Conservation (phyloP, 23 tunicate species). For the Ascidia mentula region DNA sequence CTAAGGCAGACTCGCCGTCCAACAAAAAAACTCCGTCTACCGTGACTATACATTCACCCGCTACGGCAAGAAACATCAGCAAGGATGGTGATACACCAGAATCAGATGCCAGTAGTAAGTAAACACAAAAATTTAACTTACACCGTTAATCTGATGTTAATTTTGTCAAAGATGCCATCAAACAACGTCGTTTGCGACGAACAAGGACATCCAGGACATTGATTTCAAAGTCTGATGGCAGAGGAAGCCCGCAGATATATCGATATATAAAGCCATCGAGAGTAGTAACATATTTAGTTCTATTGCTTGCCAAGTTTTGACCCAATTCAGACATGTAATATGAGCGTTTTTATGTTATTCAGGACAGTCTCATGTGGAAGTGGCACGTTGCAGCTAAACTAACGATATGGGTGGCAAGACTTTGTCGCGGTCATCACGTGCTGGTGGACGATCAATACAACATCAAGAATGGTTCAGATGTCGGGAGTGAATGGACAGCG, state of each 20-base stretch:
- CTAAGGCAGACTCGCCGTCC: constrained; percentile 13
- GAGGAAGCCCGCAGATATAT: constrained; percentile 68
- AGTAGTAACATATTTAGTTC: constrained; percentile 34
- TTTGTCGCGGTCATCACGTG: constrained; percentile 50
- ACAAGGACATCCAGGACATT: constrained; percentile 29
- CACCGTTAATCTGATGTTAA: neutral
- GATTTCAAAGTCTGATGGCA: constrained; percentile 34
- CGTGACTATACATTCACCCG: constrained; percentile 24
- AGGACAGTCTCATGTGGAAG: constrained; percentile 56
- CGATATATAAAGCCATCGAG: constrained; percentile 30
- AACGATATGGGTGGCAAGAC: constrained; percentile 56
- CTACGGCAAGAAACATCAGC: constrained; percentile 12
- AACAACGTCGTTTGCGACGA: constrained; percentile 1
- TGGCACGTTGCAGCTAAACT: constrained; percentile 42
- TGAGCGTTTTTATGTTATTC: neutral
- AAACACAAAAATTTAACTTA: neutral
- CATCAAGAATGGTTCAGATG: constrained; percentile 33
- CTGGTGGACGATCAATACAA: constrained; percentile 78
- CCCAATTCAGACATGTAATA: no score
- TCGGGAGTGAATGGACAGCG: constrained; percentile 4
- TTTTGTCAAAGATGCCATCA: constrained; percentile 7
- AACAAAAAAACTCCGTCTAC: constrained; percentile 41
- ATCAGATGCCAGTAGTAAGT: constrained; percentile 36
- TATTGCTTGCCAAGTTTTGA: no score
- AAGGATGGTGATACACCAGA: constrained; percentile 47